phyloP scores from a whole-genome alignment of 2,888 invertebrate genomes.

The Drosophila meridiana region DNA sequence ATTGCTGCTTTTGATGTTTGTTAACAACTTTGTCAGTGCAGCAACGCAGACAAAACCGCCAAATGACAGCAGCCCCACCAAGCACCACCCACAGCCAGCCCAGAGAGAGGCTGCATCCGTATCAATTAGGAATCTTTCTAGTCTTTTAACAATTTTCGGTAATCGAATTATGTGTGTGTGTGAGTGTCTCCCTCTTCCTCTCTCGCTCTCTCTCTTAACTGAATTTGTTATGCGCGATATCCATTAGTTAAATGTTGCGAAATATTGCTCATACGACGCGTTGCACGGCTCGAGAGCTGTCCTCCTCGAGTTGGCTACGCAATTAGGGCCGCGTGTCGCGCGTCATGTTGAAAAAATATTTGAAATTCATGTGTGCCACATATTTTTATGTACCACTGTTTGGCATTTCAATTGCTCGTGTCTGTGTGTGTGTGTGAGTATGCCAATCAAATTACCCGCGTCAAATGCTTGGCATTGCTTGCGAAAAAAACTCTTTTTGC shows the following conservation, averaged over 20 bases:
- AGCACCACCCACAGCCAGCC: not conserved
- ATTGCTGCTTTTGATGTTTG: constrained; percentile 80
- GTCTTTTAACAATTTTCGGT: constrained; percentile 47
- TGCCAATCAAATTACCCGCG: constrained; percentile 79
- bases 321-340: constrained; percentile 72
- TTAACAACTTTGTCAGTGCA: constrained; percentile 73
- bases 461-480: constrained; percentile 74
- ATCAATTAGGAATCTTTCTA: constrained; percentile 60
- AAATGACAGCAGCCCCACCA: constrained; percentile 9
- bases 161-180: constrained; percentile 63
- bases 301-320: constrained; percentile 17
- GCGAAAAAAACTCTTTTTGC: constrained; percentile 43
- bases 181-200: not conserved
- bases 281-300: not conserved
- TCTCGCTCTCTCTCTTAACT: constrained; percentile 24
- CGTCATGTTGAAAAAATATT: constrained; percentile 73
- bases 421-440: constrained; percentile 39
- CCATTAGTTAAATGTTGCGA: constrained; percentile 78
- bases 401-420: constrained; percentile 69
- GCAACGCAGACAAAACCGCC: constrained; percentile 21
- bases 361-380: constrained; percentile 73
- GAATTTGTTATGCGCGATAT: constrained; percentile 42
- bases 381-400: constrained; percentile 54
- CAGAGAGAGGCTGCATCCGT: constrained; percentile 16
- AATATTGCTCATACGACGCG: constrained; percentile 66